Base-by-base conservation (phyloP, 2,888 invertebrate species). In the Malacosoma neustria region DNA sequence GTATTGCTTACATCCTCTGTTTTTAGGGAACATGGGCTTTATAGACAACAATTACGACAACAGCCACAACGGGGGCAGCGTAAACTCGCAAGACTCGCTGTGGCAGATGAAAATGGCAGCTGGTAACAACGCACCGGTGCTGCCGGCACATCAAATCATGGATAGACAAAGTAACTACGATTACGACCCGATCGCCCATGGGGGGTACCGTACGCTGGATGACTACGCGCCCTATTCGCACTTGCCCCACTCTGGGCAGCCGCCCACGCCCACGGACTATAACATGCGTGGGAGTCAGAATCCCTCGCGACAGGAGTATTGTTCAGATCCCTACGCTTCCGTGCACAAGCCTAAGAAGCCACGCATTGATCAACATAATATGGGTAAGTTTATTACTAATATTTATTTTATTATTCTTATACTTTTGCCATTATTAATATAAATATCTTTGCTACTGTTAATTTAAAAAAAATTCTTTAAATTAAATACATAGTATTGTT, bases 21-120 rank as follows among this genome's bases (percentile, higher is more conserved):
- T n/a, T 39, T 74, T 93, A 94, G 94, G 91, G 47, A 94, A 94
- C 76, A 93, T 94, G 92, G 94, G 92, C 46, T 96, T 95, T 82
- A 91, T 95, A 82, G 96, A 96, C 72, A 95, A 95, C 79, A 95
- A 94, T 72, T 96, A 96, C 79, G 94, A 95, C 41, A 96, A 96
- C 72, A 96, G 95, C 42, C 96, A 96, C 85, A 95, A 96, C 73
- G 96, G 96, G n/a, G 96, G 96, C 51, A 96, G 96, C 57, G 96
- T 96, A 40, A 96, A 97, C 84, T 96, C 96, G 3, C 96, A 96
- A 75, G 96, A 96, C 73, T 96, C 96, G 30, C 81, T 97, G 60
- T 96, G 97, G 96, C 96, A 96, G 80, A 93, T 96, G 89, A 96
- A 96, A 80, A 93, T 93, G 89, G 93, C 93, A 1, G 93, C 92